Evolutionary conservation across 2,113 vertebrate genomes (phyloP), one percentile per base, ranked within the genome.

Genomic region (Petrocephalus microphthalmus): DNA sequence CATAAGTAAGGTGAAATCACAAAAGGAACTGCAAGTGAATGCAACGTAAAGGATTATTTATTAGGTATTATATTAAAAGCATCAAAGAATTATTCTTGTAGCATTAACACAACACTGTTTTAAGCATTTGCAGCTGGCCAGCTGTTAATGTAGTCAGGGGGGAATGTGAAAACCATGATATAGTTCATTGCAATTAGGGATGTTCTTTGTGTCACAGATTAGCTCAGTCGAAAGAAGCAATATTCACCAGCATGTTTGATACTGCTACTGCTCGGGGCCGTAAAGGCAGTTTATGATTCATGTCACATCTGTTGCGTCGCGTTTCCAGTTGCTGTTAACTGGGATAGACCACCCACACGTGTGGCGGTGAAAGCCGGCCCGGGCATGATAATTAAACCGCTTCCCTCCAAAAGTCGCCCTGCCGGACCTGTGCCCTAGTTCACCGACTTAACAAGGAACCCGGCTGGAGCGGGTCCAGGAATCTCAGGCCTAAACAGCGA

Each of bases 331-430:
- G 53, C 81, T 91, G 92, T 78, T 92, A 81, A 92, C 91, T 88
- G 17, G 89, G 82, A 7, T 57, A 87, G 95, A 96, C 95, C 95
- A 95, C 95, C 95, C 95, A 95, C 93, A 90, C 93, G 88, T 92
- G 91, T 82, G 29, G 90, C 90, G 92, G 90, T 91, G 93, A 94
- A 94, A 93, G 91, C 47, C 90, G 91, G 93, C 92, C 94, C 91
- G 93, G 93, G 90, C 92, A 89, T 87, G 89, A 92, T 87, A 94
- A 95, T 95, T 95, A 95, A 95, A 95, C 88, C 67, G 84, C 93
- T 94, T 95, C 94, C 94, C 85, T 91, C 91, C 92, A 29, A 29
- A 29, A 94, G 95, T 95, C 94, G 95, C 88, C 94, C 94, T 90
- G 94, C 94, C 92, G 92, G 90, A 92, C 92, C 93, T 92, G 92